A percentile compares a stretch with the other conserved stretches of the same genome.
Conservation (phyloP, 2,888 invertebrate genomes). For the Podabrus alpinus region DNA sequence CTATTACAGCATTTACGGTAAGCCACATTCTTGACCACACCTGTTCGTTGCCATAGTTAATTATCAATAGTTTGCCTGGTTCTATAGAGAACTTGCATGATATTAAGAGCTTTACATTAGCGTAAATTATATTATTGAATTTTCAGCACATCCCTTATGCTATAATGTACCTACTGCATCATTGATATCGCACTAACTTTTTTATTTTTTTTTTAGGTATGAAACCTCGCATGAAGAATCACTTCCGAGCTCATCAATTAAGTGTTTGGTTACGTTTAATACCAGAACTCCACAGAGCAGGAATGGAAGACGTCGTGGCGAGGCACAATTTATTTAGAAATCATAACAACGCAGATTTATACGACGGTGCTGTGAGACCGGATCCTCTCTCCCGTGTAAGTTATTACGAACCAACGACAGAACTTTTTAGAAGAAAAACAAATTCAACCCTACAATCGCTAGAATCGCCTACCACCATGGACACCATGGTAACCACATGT, state of each 20-base stretch:
- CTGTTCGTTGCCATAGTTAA: constrained; percentile 15
- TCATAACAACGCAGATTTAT: constrained; percentile 85
- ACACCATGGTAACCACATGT: constrained; percentile 73
- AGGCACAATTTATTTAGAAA: constrained; percentile 88
- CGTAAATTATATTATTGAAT: neutral
- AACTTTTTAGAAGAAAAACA: constrained; percentile 63
- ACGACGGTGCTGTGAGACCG: constrained; percentile 86
- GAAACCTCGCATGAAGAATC: constrained; percentile 89
- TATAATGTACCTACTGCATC: neutral
- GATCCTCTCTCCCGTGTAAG: constrained; percentile 74
- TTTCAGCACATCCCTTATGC: neutral
- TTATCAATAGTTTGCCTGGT: constrained; percentile 8
- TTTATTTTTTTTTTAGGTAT: constrained; percentile 67
- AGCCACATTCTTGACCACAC: constrained; percentile 16
- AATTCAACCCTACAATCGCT: constrained; percentile 64
- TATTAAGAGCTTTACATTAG: neutral
- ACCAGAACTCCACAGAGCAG: constrained; percentile 85
- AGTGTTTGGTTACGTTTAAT: constrained; percentile 94
- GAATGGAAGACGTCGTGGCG: constrained; percentile 86
- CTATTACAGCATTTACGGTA: constrained; percentile 1
- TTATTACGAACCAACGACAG: constrained; percentile 67
- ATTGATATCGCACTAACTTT: neutral
- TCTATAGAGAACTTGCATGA: neutral
- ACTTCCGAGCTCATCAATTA: constrained; percentile 92
- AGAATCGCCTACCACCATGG: constrained; percentile 70